Conservation (phyloP, 2,113 vertebrate genomes). For the Origma solitaria region DNA sequence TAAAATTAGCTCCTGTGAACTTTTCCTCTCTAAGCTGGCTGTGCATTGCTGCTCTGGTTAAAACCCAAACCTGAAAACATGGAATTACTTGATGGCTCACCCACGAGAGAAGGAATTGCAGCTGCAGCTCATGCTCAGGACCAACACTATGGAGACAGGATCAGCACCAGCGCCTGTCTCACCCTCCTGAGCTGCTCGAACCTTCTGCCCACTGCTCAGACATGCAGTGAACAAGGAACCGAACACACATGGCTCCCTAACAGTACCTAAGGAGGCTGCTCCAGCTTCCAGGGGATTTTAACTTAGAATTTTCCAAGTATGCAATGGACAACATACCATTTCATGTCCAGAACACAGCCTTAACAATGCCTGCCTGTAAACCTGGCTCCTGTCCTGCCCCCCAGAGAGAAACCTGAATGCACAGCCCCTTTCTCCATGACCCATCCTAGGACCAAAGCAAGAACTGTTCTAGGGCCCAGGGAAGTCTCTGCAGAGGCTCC, state of each 20-base stretch:
- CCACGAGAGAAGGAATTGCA: background rate
- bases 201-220: background rate
- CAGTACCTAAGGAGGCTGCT: background rate
- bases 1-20: conserved; percentile 20
- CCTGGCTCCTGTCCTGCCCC: background rate
- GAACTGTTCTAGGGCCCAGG: background rate
- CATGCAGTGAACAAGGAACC: background rate
- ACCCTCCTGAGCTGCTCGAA: background rate
- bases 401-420: accelerated
- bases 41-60: background rate
- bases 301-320: background rate
- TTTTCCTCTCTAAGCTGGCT: background rate
- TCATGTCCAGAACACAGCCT: background rate
- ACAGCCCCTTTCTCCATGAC: background rate
- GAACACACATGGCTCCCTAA: background rate
- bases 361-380: background rate
- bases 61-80: background rate
- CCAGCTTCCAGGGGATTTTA: background rate
- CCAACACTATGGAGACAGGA: accelerated
- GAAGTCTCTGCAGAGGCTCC: background rate
- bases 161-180: background rate
- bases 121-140: background rate
- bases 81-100: background rate
- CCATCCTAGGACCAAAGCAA: background rate
- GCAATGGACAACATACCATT: accelerated